Conservation (phyloP, 23 tunicate species). For the Oikopleura albicans region DNA sequence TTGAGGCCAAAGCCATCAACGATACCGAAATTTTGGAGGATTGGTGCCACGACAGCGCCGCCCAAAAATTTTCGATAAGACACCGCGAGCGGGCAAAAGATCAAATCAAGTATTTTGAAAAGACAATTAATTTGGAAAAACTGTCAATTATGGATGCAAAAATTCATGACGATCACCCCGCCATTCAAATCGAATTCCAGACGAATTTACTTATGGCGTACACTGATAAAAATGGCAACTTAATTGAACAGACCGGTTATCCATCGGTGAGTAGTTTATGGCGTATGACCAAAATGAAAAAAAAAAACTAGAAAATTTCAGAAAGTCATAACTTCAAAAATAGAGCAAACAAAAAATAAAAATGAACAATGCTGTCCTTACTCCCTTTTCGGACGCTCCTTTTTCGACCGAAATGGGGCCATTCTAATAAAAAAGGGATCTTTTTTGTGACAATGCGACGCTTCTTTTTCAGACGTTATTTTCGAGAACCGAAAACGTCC, state of each 20-base stretch:
- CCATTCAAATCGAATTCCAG: background rate
- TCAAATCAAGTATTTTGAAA: background rate
- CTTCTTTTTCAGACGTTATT: too few species aligned
- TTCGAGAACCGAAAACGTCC: too few species aligned
- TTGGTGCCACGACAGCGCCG: background rate
- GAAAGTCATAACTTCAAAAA: too few species aligned
- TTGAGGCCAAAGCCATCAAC: background rate
- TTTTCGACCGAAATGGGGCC: too few species aligned
- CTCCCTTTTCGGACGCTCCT: too few species aligned
- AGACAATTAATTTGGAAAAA: background rate
- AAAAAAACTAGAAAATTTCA: too few species aligned
- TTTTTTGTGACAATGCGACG: too few species aligned
- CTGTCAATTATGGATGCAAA: background rate
- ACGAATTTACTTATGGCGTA: slow-evolving; percentile 4
- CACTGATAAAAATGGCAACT: background rate
- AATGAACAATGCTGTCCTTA: too few species aligned
- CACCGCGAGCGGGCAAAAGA: background rate
- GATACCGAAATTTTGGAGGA: background rate
- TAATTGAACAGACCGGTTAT: background rate
- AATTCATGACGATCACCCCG: background rate
- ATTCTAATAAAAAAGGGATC: too few species aligned
- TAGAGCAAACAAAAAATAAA: too few species aligned
- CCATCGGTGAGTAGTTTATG: background rate
- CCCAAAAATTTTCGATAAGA: background rate
- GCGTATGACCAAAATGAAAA: too few species aligned